Percentiles rank a stretch among this genome's conserved stretches.
Evolutionary conservation across 92 coral and sea anemone species (phyloP).

Genomic region (Umimayanthus chanpuru): DNA sequence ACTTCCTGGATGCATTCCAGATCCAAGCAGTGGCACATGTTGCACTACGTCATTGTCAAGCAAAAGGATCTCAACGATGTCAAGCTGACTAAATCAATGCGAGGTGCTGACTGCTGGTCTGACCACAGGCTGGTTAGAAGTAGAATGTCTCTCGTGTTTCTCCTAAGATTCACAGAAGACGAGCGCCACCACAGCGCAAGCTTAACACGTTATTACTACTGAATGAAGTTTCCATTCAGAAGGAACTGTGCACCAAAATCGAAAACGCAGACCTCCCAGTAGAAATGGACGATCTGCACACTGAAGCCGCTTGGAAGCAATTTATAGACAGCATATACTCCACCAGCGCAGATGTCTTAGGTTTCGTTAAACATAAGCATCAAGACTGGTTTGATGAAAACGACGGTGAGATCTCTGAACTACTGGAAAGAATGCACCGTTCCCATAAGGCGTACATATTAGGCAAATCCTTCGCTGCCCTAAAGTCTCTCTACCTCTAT

Average conservation of each 20-base stretch:
- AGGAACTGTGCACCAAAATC: no score
- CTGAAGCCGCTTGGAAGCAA: slow-evolving; percentile 4
- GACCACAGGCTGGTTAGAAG: not conserved
- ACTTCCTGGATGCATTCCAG: slow-evolving; percentile 16
- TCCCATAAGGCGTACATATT: no score
- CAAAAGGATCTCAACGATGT: slow-evolving; percentile 9
- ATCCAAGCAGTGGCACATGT: not conserved
- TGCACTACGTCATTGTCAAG: not conserved
- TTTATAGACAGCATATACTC: slow-evolving; percentile 2
- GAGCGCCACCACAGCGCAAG: slow-evolving; percentile 1
- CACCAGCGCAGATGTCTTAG: slow-evolving; percentile 23
- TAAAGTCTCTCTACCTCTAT: no score
- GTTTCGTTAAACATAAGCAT: not conserved
- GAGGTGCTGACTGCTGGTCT: slow-evolving; percentile 23
- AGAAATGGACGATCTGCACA: not conserved
- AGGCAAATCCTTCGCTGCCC: no score
- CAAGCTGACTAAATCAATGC: slow-evolving; percentile 25
- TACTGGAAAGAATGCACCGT: no score
- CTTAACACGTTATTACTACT: not conserved
- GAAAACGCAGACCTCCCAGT: slow-evolving; percentile 3
- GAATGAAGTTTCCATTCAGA: no score
- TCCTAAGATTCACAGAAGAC: not conserved
- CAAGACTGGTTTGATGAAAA: no score
- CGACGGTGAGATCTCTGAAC: no score
- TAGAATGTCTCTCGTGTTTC: not conserved